Base-by-base conservation (phyloP, 2,113 vertebrate species). In the Leiothrix lutea region DNA sequence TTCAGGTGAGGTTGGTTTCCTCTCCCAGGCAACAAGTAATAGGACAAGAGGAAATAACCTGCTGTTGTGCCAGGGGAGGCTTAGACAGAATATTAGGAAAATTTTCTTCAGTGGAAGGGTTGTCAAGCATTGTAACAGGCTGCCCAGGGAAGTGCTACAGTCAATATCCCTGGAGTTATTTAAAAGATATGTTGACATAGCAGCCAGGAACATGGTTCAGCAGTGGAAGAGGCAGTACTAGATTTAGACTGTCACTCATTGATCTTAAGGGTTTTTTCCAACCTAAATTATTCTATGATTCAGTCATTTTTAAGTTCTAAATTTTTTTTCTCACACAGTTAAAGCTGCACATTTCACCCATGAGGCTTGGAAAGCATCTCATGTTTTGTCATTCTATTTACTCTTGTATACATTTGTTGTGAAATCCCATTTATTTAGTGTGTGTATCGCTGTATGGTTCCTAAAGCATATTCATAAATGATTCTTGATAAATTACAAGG, bases 231-330 rank as follows among this genome's bases (percentile, higher is more conserved):
- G 9, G 7, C 5, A 80, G 26, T 42, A 25, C 56, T 62, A 33
- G 13, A 22, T 36, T 73, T 36, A 50, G 22, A 65, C 18, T 20
- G 21, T 42, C 51, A 50, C 8, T 36, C 12, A 73, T 17, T 33
- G 51, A 36, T 51, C 18, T 51, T 23, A 51, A 33, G 12, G 15
- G 6, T 3, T 36, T 72, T 64, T 50, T 28, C 26, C 23, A 51
- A 51, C 10, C 5, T n/a, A 58, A 58, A 33, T 0, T 0, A 14
- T 45, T 51, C 45, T 51, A 17, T 17, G 11, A 60, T 60, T 66
- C 51, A 25, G 7, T 45, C 36, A n/a, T 45, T 81, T 77, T 51
- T 53, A 53, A 29, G 7, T 42, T 78, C 18, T 40, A 20, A 5
- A 0, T 56, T 72, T 82, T 82, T 51, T 87, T 18, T 71, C 24